A percentile compares a stretch with the other conserved stretches of the same genome.
Evolutionary conservation across 1,140 invertebrate genomes (phyloP).

Genomic region (Solenopsis fugax): DNA sequence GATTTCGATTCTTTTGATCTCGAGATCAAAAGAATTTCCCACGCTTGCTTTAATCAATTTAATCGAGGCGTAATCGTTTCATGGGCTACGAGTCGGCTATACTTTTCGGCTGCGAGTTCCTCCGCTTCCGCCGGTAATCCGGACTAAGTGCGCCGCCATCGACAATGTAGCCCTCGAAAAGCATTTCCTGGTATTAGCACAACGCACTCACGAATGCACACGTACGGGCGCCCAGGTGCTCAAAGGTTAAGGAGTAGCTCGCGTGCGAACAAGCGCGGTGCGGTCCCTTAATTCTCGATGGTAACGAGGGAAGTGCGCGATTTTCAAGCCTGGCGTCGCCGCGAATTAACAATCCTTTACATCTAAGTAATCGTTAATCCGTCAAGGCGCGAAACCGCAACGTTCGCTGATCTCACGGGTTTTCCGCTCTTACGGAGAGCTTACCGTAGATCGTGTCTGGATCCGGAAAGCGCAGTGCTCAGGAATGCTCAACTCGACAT

Average conservation of each 20-base stretch:
- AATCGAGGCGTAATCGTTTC: conserved; percentile 62
- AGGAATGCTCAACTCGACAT: not conserved
- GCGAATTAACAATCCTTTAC: conserved; percentile 52
- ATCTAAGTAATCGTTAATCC: conserved; percentile 64
- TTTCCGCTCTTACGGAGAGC: conserved; percentile 18
- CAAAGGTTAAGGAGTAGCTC: conserved; percentile 43
- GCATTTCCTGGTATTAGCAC: conserved; percentile 54
- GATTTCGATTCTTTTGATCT: conserved; percentile 19
- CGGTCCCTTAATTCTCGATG: conserved; percentile 54
- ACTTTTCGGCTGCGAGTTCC: conserved; percentile 41
- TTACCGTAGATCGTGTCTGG: conserved; percentile 3
- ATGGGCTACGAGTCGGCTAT: conserved; percentile 1
- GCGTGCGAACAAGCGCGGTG: conserved; percentile 18
- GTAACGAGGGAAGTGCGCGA: conserved; percentile 47
- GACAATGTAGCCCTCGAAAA: conserved; percentile 56
- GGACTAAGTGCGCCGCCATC: conserved; percentile 46
- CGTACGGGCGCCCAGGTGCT: conserved; percentile 14
- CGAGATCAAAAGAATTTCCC: conserved; percentile 68
- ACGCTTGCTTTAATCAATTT: conserved; percentile 71
- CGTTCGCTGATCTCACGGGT: conserved; percentile 18
- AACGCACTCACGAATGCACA: conserved; percentile 34
- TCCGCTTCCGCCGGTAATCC: conserved; percentile 47
- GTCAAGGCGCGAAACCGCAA: conserved; percentile 53
- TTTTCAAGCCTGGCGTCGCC: conserved; percentile 14
- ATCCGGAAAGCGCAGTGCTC: not conserved